phyloP scores from a whole-genome alignment of 2,797 vertebrate species.

The Kryptolebias ocellatus region DNA sequence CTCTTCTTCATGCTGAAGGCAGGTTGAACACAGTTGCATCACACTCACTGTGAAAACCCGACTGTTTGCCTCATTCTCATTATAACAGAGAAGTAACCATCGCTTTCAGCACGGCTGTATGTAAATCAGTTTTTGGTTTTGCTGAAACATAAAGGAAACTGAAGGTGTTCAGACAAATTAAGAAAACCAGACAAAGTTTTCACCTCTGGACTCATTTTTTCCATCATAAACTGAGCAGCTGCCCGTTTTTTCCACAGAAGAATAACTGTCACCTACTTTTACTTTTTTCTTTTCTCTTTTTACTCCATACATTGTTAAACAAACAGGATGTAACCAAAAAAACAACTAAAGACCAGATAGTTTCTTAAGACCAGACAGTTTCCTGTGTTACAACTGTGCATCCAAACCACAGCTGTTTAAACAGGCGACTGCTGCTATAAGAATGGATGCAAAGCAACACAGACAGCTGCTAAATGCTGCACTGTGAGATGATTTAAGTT shows the following conservation, averaged over 20 bases:
- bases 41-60: no score
- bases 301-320: background rate
- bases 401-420: background rate
- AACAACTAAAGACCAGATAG: slow-evolving; percentile 14
- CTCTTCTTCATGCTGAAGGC: no score
- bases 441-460: background rate
- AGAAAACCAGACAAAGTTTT: no score
- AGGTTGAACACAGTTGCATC: no score
- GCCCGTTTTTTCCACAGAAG: background rate
- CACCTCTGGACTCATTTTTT: no score
- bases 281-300: background rate
- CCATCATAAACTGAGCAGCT: background rate
- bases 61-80: no score
- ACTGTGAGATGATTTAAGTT: no score
- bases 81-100: background rate
- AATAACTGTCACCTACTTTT: background rate
- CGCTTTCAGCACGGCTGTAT: no score
- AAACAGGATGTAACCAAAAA: slow-evolving; percentile 39
- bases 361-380: slow-evolving; percentile 10
- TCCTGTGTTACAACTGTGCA: slow-evolving; percentile 17
- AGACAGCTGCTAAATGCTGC: background rate
- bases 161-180: background rate
- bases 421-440: background rate
- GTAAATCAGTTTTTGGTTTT: no score
- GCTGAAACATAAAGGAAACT: no score